Evolutionary conservation across 1,140 invertebrate species (phyloP).

Genomic region (Aphaenogaster floridana): DNA sequence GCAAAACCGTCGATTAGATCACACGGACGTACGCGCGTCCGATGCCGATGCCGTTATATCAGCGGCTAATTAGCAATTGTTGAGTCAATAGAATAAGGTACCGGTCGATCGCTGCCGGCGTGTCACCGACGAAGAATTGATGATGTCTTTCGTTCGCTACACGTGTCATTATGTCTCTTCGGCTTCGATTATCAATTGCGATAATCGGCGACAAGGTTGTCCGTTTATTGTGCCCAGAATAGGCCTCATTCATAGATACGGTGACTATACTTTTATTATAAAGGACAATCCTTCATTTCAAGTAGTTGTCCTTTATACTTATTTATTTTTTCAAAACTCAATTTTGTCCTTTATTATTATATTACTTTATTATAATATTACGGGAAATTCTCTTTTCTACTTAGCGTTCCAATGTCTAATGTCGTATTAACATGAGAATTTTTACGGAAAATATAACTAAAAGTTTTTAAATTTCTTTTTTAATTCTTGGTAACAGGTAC

Average conservation of each 20-base stretch:
- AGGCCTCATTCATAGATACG: neutral
- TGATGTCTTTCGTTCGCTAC: neutral
- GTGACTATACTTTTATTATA: no score
- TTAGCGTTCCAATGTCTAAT: no score
- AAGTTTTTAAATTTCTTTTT: no score
- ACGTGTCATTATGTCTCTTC: neutral
- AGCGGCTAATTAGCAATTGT: constrained; percentile 45
- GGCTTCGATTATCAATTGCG: constrained; percentile 22
- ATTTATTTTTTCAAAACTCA: no score
- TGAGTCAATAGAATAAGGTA: constrained; percentile 45
- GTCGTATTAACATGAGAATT: no score
- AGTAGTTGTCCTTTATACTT: no score
- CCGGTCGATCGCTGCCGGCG: neutral
- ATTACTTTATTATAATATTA: no score
- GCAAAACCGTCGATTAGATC: constrained; percentile 60
- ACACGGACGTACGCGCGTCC: constrained; percentile 25
- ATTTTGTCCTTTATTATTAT: no score
- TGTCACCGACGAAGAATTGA: constrained; percentile 14
- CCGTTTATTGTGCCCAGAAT: neutral
- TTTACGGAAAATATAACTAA: no score
- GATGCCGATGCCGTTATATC: constrained; percentile 26
- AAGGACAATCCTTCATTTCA: no score
- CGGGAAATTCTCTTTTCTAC: no score
- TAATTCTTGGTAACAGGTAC: no score
- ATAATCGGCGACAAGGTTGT: constrained; percentile 12